These are phyloP conservation scores for Reinhardtius hippoglossoides DNA, from an alignment of 2,113 vertebrate species.

Conservation along the genomic window DNA sequence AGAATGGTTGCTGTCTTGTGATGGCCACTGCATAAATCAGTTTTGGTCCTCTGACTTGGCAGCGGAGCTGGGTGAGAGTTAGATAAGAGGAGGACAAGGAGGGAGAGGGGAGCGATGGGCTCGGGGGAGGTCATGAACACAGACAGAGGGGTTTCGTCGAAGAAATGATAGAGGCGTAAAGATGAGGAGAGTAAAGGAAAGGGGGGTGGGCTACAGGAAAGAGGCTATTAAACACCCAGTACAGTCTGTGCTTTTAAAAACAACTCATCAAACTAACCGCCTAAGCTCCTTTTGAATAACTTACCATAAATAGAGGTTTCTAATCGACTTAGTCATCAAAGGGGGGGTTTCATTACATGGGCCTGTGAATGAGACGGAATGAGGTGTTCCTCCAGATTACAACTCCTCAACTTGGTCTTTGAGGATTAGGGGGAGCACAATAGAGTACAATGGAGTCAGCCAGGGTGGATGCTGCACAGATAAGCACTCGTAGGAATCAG, in stretches of 20 bases:
- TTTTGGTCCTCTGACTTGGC: conserved; percentile 63
- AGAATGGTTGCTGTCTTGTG: conserved; percentile 74
- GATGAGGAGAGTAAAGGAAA: background rate
- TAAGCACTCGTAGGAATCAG: conserved; percentile 58
- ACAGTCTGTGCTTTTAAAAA: conserved; percentile 75
- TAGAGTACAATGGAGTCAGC: conserved; percentile 59
- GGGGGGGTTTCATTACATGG: conserved; percentile 57
- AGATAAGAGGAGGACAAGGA: conserved; percentile 49
- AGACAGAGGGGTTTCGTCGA: conserved; percentile 25
- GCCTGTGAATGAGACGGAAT: conserved; percentile 67
- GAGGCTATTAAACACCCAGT: conserved; percentile 58
- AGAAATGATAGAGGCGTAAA: conserved; percentile 33
- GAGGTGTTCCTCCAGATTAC: conserved; percentile 75
- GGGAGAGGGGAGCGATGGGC: conserved; percentile 29
- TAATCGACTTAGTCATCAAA: conserved; percentile 74
- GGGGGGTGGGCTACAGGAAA: conserved; percentile 27
- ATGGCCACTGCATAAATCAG: conserved; percentile 78
- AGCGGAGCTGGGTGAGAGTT: conserved; percentile 30
- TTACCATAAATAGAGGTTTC: conserved; percentile 78
- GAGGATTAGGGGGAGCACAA: conserved; percentile 67
- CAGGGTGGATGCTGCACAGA: conserved; percentile 57
- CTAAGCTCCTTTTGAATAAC: conserved; percentile 73
- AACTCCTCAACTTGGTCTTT: conserved; percentile 66
- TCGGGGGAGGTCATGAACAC: conserved; percentile 43
- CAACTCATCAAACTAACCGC: conserved; percentile 60